phyloP scores from a whole-genome alignment of 1,140 invertebrate species.

The Macrobrachium rosenbergii region DNA sequence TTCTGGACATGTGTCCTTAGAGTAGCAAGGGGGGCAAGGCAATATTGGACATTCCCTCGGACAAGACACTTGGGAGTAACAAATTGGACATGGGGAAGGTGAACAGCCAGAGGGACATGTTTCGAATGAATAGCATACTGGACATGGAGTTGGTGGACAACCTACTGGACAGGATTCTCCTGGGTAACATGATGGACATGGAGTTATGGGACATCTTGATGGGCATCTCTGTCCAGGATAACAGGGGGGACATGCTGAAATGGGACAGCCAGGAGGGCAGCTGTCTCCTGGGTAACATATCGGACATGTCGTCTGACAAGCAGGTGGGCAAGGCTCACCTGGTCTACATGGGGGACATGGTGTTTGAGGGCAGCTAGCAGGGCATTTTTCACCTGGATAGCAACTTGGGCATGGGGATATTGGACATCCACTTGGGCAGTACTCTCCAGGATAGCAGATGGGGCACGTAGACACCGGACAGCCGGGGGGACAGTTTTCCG shows the following conservation, averaged over 20 bases:
- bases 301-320: constrained; percentile 30
- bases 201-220: background rate
- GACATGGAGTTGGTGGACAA: constrained; percentile 37
- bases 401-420: constrained; percentile 17
- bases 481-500: background rate
- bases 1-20: constrained; percentile 8
- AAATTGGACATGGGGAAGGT: constrained; percentile 31
- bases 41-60: constrained; percentile 1
- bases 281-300: background rate
- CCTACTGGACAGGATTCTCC: constrained; percentile 22
- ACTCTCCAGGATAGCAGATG: constrained; percentile 14
- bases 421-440: constrained; percentile 11
- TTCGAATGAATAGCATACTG: constrained; percentile 19
- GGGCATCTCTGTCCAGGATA: constrained; percentile 14
- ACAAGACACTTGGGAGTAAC: background rate
- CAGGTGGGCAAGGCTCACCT: background rate
- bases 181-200: constrained; percentile 25
- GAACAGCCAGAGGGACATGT: constrained; percentile 26
- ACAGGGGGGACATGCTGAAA: constrained; percentile 17
- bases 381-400: constrained; percentile 24
- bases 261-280: constrained; percentile 35
- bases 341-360: constrained; percentile 23
- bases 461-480: constrained; percentile 17
- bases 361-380: constrained; percentile 15
- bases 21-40: constrained; percentile 11